Conservation (phyloP, 2,888 invertebrate species). For the Euphydryas editha region DNA sequence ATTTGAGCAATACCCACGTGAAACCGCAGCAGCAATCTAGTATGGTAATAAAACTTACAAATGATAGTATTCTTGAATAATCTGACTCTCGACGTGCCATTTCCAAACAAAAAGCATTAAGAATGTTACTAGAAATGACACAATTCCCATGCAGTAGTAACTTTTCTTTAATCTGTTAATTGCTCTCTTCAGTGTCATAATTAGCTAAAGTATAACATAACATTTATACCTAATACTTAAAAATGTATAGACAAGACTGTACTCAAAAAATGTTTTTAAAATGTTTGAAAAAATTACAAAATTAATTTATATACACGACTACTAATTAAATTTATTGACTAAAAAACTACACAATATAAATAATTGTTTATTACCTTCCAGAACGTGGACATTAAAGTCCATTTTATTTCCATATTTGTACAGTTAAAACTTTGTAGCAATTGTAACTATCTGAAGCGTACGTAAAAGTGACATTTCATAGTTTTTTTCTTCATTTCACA, state of each 20-base stretch:
- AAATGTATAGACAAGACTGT: too few relatives aligned
- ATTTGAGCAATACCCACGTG: too few relatives aligned
- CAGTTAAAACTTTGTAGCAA: not conserved
- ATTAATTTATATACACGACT: not conserved
- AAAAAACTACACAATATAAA: not conserved
- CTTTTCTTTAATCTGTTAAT: constrained; percentile 14
- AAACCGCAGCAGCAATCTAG: too few relatives aligned
- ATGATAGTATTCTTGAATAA: constrained; percentile 14
- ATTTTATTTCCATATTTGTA: constrained; percentile 20
- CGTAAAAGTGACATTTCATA: not conserved
- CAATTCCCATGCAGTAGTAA: not conserved
- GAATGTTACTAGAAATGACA: not conserved
- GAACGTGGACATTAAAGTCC: constrained; percentile 16
- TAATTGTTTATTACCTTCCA: constrained; percentile 13
- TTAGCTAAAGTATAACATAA: not conserved
- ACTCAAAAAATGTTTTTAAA: too few relatives aligned
- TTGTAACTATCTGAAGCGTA: not conserved
- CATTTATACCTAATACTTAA: too few relatives aligned
- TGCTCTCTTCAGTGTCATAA: constrained; percentile 17
- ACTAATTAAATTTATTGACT: not conserved
- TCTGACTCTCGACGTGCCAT: constrained; percentile 19
- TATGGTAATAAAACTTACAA: constrained; percentile 29
- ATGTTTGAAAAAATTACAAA: too few relatives aligned
- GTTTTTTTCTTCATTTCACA: not conserved
- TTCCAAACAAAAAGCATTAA: constrained; percentile 21